These are phyloP conservation scores for Oceanites oceanicus DNA, from an alignment of 2,113 vertebrate species.

Conservation along the genomic window DNA sequence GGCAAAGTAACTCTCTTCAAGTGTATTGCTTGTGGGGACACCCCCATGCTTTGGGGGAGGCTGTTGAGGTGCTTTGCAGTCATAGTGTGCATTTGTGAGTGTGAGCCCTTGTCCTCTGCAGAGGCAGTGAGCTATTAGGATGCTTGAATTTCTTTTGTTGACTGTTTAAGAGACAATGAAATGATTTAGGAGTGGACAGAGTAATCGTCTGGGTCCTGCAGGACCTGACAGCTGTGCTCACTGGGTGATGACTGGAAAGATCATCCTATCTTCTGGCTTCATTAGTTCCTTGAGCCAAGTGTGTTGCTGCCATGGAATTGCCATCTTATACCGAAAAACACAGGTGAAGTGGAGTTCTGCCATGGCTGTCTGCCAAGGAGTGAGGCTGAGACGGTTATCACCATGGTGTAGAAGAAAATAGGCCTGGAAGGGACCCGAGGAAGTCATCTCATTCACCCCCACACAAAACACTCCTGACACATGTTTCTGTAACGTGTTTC, in stretches of 20 bases:
- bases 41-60: neutral
- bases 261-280: neutral
- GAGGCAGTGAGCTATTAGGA: neutral
- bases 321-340: neutral
- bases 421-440: neutral
- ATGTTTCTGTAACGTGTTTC: neutral
- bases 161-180: neutral
- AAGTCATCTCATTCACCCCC: neutral
- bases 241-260: neutral
- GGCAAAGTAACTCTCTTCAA: neutral
- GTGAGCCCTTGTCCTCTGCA: neutral
- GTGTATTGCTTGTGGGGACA: neutral
- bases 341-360: neutral
- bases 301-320: neutral
- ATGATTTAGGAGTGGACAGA: neutral
- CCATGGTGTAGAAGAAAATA: neutral
- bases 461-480: neutral
- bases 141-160: neutral
- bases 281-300: neutral
- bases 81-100: accelerated
- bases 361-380: accelerated
- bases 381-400: neutral
- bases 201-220: neutral
- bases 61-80: neutral
- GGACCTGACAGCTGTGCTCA: neutral